Evolutionary conservation across 2,888 invertebrate species (phyloP).

Genomic region (Drosophila bunnanda): DNA sequence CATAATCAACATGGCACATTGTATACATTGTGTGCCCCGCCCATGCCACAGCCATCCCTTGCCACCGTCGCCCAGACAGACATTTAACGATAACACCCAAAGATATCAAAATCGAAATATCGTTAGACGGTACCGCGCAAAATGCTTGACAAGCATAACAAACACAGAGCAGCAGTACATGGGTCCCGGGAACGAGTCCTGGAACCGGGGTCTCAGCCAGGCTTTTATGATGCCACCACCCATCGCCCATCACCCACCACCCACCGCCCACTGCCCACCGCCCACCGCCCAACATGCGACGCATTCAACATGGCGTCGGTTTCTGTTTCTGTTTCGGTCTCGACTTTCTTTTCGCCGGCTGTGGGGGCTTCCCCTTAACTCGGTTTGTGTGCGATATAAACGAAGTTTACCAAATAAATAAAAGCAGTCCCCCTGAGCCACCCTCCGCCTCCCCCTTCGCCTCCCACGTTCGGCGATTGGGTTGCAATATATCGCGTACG

Average conservation of each 20-base stretch:
- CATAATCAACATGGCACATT: conserved; percentile 71
- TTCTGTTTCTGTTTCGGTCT: conserved; percentile 41
- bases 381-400: conserved; percentile 67
- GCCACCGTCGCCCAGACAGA: conserved; percentile 26
- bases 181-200: conserved; percentile 17
- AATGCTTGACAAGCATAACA: conserved; percentile 83
- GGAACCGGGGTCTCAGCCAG: conserved; percentile 40
- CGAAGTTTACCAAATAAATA: conserved; percentile 77
- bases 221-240: conserved; percentile 63
- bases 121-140: conserved; percentile 67
- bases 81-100: conserved; percentile 81
- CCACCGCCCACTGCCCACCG: conserved; percentile 18
- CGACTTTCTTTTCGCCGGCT: conserved; percentile 43
- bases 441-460: background rate
- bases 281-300: conserved; percentile 19
- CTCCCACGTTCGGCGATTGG: conserved; percentile 54
- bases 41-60: background rate
- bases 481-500: conserved; percentile 79
- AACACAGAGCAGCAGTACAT: conserved; percentile 74
- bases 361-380: conserved; percentile 29
- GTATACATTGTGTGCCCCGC: conserved; percentile 28
- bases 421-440: conserved; percentile 46
- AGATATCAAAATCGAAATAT: conserved; percentile 82
- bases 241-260: conserved; percentile 14
- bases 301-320: conserved; percentile 74